Conservation (phyloP, 2,797 vertebrate species). For the Thamnophis elegans region DNA sequence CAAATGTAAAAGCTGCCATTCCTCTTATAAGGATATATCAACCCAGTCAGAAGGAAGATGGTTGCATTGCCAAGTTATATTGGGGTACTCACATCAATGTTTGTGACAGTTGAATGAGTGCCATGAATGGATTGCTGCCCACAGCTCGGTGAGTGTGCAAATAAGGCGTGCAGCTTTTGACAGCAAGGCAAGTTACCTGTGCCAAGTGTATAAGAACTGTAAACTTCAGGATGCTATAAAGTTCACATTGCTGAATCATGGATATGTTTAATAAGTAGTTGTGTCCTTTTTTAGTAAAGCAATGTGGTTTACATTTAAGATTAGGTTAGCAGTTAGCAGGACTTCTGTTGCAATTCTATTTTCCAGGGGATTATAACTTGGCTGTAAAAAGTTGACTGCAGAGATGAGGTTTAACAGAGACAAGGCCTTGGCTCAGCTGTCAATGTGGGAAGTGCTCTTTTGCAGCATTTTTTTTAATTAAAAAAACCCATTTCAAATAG, state of each 20-base stretch:
- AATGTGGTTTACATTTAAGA: not conserved
- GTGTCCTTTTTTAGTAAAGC: conserved; percentile 39
- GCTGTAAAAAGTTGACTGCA: conserved; percentile 17
- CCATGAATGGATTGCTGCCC: not conserved
- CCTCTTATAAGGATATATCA: conserved; percentile 1
- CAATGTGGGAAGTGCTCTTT: not conserved
- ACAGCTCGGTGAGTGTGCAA: conserved; percentile 29
- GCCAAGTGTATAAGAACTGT: conserved; percentile 40
- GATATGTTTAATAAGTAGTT: not conserved
- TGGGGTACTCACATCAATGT: not conserved
- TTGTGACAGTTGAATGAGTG: conserved; percentile 10
- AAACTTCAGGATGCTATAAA: conserved; percentile 11
- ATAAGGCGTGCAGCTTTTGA: conserved; percentile 25
- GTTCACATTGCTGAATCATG: conserved; percentile 19
- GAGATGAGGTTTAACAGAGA: conserved; percentile 32
- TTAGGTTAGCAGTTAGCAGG: conserved; percentile 11
- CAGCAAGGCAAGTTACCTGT: conserved; percentile 56
- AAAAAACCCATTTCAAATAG: not conserved
- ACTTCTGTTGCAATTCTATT: not conserved
- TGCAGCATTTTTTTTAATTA: not conserved
- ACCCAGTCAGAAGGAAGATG: not conserved
- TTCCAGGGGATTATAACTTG: conserved; percentile 34
- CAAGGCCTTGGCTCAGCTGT: not conserved
- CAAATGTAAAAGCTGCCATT: not conserved
- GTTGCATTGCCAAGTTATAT: conserved; percentile 3